A percentile compares a stretch with the other conserved stretches of the same genome.
phyloP scores from a whole-genome alignment of 1,140 invertebrate species.

The Copidosoma floridanum region DNA sequence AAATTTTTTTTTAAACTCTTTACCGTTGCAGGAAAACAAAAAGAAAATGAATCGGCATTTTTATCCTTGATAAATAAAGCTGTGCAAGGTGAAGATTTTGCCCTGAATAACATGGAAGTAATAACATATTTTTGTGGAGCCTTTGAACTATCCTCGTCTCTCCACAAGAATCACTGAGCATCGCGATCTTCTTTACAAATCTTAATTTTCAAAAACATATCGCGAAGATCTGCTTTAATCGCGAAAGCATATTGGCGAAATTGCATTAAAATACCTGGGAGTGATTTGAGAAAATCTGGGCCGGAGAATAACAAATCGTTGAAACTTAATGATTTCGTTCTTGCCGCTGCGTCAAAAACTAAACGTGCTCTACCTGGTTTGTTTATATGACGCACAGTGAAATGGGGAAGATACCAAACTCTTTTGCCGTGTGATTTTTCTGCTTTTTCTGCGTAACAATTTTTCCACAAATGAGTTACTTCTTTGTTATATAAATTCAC shows the following conservation, averaged over 20 bases:
- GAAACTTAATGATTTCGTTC: not conserved
- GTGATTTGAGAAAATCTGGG: not conserved
- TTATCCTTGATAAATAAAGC: constrained; percentile 1
- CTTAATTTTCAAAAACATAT: constrained; percentile 7
- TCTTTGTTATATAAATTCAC: not conserved
- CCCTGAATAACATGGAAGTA: not conserved
- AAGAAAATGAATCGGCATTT: not conserved
- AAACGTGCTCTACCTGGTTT: not conserved
- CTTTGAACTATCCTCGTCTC: not conserved
- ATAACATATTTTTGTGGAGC: not conserved
- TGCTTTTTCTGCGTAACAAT: not conserved
- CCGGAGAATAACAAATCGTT: not conserved
- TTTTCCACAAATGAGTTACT: not conserved
- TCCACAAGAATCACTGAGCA: not conserved
- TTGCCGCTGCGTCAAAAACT: constrained; percentile 1
- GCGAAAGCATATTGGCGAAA: not conserved
- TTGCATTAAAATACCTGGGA: not conserved
- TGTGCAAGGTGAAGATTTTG: not conserved
- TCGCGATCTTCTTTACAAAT: not conserved
- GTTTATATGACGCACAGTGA: not conserved
- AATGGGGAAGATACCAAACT: constrained; percentile 2
- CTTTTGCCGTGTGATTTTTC: not conserved
- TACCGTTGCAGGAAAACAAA: not conserved
- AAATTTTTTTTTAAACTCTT: constrained; percentile 4
- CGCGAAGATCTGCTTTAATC: not conserved